Conservation (phyloP, 2,797 vertebrate genomes). For the Psittacula derbiana region DNA sequence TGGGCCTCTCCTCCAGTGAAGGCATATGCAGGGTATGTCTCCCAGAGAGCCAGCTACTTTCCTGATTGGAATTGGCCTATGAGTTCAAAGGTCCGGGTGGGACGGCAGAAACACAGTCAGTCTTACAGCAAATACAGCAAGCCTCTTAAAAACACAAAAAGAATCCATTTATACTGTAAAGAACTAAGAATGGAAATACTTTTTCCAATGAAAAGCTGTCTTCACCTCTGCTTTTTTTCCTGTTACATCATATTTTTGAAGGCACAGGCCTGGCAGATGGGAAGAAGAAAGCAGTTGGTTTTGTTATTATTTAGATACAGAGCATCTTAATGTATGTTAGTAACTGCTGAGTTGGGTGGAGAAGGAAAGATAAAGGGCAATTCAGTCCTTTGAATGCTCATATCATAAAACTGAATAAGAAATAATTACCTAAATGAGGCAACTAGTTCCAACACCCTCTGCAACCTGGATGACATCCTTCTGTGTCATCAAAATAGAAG, state of each 20-base stretch:
- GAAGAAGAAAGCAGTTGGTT: background rate
- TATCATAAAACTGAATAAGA: slow-evolving; percentile 12
- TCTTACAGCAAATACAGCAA: background rate
- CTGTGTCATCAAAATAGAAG: slow-evolving; percentile 61
- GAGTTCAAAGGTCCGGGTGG: background rate
- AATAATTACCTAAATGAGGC: slow-evolving; percentile 58
- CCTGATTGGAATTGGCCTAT: background rate
- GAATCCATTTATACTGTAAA: background rate
- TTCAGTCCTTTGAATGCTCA: slow-evolving; percentile 28
- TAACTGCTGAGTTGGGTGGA: background rate
- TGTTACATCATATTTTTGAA: background rate
- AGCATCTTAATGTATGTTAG: background rate
- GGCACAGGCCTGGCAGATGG: background rate
- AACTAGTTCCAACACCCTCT: slow-evolving; percentile 60
- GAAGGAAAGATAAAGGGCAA: slow-evolving; percentile 34
- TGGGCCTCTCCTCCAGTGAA: background rate
- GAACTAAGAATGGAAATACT: background rate
- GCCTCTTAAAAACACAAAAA: background rate
- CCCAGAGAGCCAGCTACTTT: background rate
- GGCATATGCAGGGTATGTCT: background rate
- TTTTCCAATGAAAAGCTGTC: background rate
- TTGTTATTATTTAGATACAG: background rate
- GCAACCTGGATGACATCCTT: slow-evolving; percentile 52
- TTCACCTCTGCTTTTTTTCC: background rate
- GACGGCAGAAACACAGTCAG: background rate